Conservation (phyloP, 2,113 vertebrate species). For the Sturnus vulgaris region DNA sequence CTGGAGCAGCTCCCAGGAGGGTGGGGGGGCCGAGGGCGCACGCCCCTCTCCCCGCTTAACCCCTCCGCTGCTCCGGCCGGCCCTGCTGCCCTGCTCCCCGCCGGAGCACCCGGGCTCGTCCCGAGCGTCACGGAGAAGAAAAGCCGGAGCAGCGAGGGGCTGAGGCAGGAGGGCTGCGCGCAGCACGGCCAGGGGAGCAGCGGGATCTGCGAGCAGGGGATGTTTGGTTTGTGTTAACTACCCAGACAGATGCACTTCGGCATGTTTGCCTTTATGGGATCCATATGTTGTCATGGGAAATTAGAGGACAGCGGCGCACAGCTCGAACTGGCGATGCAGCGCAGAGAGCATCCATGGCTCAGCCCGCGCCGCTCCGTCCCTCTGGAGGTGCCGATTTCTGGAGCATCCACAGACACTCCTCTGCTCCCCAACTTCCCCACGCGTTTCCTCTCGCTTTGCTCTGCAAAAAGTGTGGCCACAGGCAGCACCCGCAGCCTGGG, state of each 20-base stretch:
- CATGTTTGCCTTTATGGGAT: slow-evolving; percentile 76
- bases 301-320: slow-evolving; percentile 67
- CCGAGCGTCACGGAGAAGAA: slow-evolving; percentile 11
- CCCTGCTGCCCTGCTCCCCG: slow-evolving; percentile 4
- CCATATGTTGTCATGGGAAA: slow-evolving; percentile 76
- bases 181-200: slow-evolving; percentile 15
- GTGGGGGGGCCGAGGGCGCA: neutral
- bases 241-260: slow-evolving; percentile 74
- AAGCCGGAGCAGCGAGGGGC: neutral
- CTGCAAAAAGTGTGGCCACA: neutral
- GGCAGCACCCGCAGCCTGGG: slow-evolving; percentile 8
- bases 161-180: neutral
- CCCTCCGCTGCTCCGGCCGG: slow-evolving; percentile 6
- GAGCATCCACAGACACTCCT: neutral
- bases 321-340: neutral
- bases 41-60: slow-evolving; percentile 58
- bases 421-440: slow-evolving; percentile 14
- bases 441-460: neutral
- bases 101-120: slow-evolving; percentile 21
- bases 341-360: neutral
- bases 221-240: slow-evolving; percentile 76
- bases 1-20: slow-evolving; percentile 43
- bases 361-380: neutral
- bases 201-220: slow-evolving; percentile 47
- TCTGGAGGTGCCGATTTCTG: neutral